A percentile compares a stretch with the other conserved stretches of the same genome.
Conservation (phyloP, 2,797 vertebrate species). For the Cercopithecus hamlyni region DNA sequence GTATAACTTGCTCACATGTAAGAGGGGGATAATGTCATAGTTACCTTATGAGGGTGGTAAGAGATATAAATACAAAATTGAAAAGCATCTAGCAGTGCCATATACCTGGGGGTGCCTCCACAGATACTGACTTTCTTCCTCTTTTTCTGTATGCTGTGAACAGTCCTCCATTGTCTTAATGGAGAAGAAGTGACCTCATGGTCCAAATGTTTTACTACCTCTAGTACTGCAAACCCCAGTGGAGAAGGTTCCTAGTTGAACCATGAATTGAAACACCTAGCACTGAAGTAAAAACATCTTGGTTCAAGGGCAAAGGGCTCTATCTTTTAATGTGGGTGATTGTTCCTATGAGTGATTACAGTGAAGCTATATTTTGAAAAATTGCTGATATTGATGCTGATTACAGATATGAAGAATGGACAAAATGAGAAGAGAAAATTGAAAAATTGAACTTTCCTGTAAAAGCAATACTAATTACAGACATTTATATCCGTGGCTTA, state of each 20-base stretch:
- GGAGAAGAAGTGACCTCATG: neutral
- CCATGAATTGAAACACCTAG: neutral
- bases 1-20: neutral
- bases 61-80: neutral
- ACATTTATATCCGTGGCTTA: neutral
- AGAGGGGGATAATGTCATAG: neutral
- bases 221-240: neutral
- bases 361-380: neutral
- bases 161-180: neutral
- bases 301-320: neutral
- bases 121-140: neutral
- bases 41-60: neutral
- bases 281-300: neutral
- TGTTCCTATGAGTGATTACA: neutral
- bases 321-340: neutral
- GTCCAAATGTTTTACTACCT: neutral
- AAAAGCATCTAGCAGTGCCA: neutral
- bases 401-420: constrained; percentile 29
- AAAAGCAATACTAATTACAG: constrained; percentile 35
- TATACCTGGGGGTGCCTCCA: neutral
- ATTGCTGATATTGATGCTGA: neutral
- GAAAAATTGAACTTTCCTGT: neutral
- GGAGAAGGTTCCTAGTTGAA: neutral
- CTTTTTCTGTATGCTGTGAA: neutral
- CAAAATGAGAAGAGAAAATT: constrained; percentile 3